These are phyloP conservation scores for Dissostichus mawsoni DNA, from an alignment of 2,113 vertebrate species.

Conservation along the genomic window DNA sequence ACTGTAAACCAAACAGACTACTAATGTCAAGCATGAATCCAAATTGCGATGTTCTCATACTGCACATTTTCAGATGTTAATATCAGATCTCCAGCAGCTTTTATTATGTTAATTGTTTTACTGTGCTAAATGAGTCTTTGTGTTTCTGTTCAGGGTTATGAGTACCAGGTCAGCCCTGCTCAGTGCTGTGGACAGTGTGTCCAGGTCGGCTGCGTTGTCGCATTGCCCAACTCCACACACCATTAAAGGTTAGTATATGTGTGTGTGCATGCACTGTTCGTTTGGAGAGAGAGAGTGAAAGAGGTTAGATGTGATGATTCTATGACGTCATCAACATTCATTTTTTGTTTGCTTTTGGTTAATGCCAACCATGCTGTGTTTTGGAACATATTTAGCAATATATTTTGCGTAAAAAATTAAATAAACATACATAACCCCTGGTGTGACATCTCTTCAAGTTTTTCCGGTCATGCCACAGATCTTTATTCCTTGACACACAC, in stretches of 20 bases:
- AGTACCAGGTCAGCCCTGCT: constrained; percentile 61
- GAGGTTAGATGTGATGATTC: not conserved
- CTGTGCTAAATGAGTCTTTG: constrained; percentile 11
- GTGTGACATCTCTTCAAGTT: no score
- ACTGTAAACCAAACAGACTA: not conserved
- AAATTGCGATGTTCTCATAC: not conserved
- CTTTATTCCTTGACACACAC: not conserved
- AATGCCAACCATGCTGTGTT: not conserved
- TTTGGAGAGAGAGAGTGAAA: not conserved
- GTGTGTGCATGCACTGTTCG: not conserved
- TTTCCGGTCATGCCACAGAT: no score
- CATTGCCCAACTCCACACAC: constrained; percentile 45
- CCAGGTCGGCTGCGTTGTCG: constrained; percentile 73
- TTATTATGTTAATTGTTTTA: not conserved
- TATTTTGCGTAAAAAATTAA: no score
- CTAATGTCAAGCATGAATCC: not conserved
- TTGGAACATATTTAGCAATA: not conserved
- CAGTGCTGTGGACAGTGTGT: constrained; percentile 87
- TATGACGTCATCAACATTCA: not conserved
- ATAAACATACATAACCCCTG: no score
- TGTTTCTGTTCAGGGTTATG: constrained; percentile 77
- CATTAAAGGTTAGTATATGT: constrained; percentile 72
- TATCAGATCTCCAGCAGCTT: not conserved
- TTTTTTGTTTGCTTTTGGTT: not conserved
- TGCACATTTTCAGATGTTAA: not conserved